These are phyloP conservation scores for Manis crassicaudata DNA, from an alignment of 2,797 vertebrate species.

Conservation along the genomic window DNA sequence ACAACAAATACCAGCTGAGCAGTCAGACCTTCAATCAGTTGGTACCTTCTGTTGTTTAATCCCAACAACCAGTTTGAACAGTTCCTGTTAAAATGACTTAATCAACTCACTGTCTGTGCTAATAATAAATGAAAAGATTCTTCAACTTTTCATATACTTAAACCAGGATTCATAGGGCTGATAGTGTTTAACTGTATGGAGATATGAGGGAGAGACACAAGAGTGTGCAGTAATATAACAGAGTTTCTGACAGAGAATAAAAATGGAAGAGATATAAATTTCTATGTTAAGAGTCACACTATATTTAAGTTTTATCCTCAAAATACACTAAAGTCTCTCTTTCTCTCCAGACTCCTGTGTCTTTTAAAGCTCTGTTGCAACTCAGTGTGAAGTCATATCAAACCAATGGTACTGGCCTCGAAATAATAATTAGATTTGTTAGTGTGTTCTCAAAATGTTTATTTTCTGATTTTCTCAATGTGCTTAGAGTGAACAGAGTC, in stretches of 20 bases:
- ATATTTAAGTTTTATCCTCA: neutral
- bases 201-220: neutral
- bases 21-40: neutral
- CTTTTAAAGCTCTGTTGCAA: neutral
- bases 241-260: neutral
- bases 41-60: neutral
- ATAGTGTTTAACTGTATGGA: neutral
- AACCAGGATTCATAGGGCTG: neutral
- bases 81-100: neutral
- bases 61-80: neutral
- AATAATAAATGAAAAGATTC: neutral
- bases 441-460: neutral
- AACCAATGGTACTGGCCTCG: neutral
- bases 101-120: neutral
- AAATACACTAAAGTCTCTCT: neutral
- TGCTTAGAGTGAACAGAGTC: neutral
- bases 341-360: neutral
- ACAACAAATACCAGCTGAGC: neutral
- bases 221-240: neutral
- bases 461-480: slow-evolving; percentile 17
- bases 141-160: neutral
- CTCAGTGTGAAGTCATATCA: neutral
- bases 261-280: neutral
- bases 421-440: neutral
- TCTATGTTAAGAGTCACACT: neutral